Conservation (phyloP, 2,797 vertebrate genomes). For the Pseudocheirus occidentalis region DNA sequence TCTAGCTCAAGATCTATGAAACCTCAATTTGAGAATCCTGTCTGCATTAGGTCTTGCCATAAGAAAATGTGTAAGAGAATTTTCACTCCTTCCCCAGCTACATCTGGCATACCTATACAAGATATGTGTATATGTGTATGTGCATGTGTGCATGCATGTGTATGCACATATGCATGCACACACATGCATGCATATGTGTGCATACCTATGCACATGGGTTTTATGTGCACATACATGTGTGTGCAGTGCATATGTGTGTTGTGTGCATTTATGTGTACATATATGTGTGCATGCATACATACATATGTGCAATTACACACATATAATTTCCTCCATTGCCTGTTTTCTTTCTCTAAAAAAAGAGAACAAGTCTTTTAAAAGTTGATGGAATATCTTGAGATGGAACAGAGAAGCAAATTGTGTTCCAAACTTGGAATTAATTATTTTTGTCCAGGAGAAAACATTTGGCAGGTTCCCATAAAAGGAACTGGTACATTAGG, state of each 20-base stretch:
- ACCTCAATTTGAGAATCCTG: background rate
- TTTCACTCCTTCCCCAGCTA: background rate
- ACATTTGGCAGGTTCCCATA: background rate
- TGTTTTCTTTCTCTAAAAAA: background rate
- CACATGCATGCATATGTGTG: too few species aligned
- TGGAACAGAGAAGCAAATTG: background rate
- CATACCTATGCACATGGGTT: too few species aligned
- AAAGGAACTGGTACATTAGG: background rate
- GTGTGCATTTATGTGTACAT: too few species aligned
- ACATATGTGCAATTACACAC: too few species aligned
- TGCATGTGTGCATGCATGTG: too few species aligned
- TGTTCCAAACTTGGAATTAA: background rate
- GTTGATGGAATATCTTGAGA: background rate
- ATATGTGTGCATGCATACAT: too few species aligned
- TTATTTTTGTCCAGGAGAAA: background rate
- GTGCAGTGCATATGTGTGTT: too few species aligned
- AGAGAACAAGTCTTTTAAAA: background rate
- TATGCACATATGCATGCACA: too few species aligned
- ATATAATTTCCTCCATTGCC: background rate
- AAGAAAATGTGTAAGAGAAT: background rate
- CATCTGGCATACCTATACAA: too few species aligned
- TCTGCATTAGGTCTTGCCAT: background rate
- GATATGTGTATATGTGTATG: too few species aligned
- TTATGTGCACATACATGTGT: too few species aligned
- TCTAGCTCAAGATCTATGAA: background rate